Evolutionary conservation across 2,888 invertebrate genomes (phyloP).

Genomic region (Leucoma salicis): DNA sequence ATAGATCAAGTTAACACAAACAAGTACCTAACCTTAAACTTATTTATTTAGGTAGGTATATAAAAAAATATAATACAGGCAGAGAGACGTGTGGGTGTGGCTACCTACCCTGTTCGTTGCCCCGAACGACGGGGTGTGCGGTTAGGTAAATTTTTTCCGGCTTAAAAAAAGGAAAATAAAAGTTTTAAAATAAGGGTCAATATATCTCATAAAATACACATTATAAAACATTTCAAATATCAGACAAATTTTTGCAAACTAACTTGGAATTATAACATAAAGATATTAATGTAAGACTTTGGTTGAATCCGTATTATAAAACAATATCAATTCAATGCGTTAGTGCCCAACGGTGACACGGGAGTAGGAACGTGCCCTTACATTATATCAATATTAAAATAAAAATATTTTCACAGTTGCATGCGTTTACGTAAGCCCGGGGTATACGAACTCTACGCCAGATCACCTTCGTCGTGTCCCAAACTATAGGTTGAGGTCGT

Average conservation of each 20-base stretch:
- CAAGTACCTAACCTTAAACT: too few species aligned
- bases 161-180: too few species aligned
- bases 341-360: slow-evolving; percentile 26
- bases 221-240: neutral
- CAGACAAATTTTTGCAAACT: slow-evolving; percentile 7
- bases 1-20: too few species aligned
- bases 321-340: slow-evolving; percentile 29
- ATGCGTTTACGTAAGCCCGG: slow-evolving; percentile 69
- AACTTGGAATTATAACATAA: too few species aligned
- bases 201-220: neutral
- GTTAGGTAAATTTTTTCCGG: too few species aligned
- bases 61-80: too few species aligned
- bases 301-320: slow-evolving; percentile 29
- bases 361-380: slow-evolving; percentile 34
- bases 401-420: slow-evolving; percentile 63
- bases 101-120: too few species aligned
- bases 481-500: slow-evolving; percentile 74
- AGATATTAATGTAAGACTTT: slow-evolving; percentile 20
- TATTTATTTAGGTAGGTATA: too few species aligned
- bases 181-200: too few species aligned
- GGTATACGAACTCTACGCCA: slow-evolving; percentile 64
- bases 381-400: slow-evolving; percentile 46
- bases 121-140: too few species aligned
- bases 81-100: too few species aligned
- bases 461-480: slow-evolving; percentile 74